A percentile compares a stretch with the other conserved stretches of the same genome.
These are phyloP conservation scores for Plagodis dolabraria DNA, from an alignment of 2,888 invertebrate genomes.

Conservation along the genomic window DNA sequence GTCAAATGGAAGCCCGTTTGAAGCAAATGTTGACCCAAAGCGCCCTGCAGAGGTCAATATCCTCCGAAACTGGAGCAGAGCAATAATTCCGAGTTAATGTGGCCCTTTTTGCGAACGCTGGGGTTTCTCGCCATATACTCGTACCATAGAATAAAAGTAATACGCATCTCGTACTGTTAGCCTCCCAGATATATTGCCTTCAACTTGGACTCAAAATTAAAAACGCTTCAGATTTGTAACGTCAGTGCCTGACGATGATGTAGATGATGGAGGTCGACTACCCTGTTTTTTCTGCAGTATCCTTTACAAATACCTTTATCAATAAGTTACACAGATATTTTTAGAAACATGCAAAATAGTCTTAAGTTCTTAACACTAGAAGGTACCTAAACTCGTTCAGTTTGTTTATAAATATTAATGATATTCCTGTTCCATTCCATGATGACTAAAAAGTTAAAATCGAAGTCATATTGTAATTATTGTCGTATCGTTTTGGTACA, in stretches of 20 bases:
- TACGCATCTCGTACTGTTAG: neutral
- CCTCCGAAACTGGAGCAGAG: slow-evolving; percentile 20
- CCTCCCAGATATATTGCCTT: no score
- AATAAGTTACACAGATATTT: neutral
- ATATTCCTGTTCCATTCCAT: no score
- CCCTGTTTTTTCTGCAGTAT: neutral
- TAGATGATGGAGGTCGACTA: neutral
- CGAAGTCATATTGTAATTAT: no score
- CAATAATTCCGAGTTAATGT: slow-evolving; percentile 6
- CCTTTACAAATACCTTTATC: neutral
- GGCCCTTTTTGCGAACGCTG: neutral
- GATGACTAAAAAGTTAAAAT: no score
- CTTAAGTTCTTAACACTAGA: no score
- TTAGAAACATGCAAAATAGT: no score
- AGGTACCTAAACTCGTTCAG: no score
- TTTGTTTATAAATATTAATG: no score
- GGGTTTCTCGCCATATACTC: neutral
- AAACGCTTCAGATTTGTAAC: neutral
- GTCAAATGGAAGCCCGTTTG: neutral
- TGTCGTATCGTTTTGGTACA: neutral
- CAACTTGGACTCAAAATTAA: neutral
- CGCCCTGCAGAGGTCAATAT: slow-evolving; percentile 22
- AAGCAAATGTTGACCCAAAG: slow-evolving; percentile 5
- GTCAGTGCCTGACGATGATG: neutral
- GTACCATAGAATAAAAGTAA: neutral